A percentile compares a stretch with the other conserved stretches of the same genome.
phyloP scores from a whole-genome alignment of 2,888 invertebrate species.

The Nephrotoma flavescens region DNA sequence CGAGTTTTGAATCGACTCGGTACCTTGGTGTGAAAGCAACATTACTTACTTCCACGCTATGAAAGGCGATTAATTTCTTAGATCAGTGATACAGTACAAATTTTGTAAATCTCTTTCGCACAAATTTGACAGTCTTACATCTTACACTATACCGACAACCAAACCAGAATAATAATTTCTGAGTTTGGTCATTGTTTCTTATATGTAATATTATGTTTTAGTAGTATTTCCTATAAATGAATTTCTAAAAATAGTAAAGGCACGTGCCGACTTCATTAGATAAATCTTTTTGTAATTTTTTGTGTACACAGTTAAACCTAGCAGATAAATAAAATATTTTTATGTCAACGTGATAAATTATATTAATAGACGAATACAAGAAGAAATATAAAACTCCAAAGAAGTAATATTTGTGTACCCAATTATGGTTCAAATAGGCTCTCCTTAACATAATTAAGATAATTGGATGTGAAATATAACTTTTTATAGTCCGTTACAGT shows the following conservation, averaged over 20 bases:
- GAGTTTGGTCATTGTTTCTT: neutral
- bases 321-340: neutral
- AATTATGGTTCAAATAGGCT: neutral
- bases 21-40: too few relatives aligned
- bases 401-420: neutral
- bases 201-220: neutral
- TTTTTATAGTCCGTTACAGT: neutral
- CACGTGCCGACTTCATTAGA: neutral
- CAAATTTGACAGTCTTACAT: neutral
- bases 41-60: too few relatives aligned
- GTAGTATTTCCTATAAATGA: neutral
- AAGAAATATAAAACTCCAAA: neutral
- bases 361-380: neutral
- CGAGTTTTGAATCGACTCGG: too few relatives aligned
- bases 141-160: neutral
- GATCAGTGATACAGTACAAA: neutral
- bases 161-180: neutral
- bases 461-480: neutral
- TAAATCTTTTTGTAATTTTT: neutral
- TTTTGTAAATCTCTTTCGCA: neutral
- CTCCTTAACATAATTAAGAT: neutral
- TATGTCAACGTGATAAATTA: neutral
- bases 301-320: neutral
- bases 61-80: neutral
- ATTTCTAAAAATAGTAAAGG: neutral